Evolutionary conservation across 2,888 invertebrate genomes (phyloP).

Genomic region (Thecophora atra): DNA sequence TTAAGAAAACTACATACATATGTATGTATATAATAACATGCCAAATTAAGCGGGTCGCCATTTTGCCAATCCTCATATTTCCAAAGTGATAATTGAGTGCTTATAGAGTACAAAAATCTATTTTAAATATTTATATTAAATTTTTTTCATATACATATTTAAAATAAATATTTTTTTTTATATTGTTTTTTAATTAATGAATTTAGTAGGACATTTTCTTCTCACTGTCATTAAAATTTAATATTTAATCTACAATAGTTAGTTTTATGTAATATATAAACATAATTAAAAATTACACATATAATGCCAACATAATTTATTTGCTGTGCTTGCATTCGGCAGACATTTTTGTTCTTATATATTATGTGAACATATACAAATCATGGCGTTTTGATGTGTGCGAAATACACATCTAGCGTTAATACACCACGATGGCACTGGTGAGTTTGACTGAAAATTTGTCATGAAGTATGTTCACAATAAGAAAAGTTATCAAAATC

Average conservation of each 20-base stretch:
- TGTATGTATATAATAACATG: neutral
- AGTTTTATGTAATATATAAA: neutral
- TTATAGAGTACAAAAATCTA: neutral
- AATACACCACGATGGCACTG: conserved; percentile 2
- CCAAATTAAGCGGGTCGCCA: conserved; percentile 19
- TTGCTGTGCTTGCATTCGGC: conserved; percentile 33
- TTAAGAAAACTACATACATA: neutral
- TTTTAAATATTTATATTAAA: neutral
- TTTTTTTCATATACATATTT: neutral
- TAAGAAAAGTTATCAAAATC: too few species aligned
- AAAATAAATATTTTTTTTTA: neutral
- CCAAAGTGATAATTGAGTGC: neutral
- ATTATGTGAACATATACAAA: too few species aligned
- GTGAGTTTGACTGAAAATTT: neutral
- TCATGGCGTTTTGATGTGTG: too few species aligned
- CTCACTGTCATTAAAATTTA: neutral
- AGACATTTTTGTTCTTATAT: conserved; percentile 54
- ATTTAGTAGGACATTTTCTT: conserved; percentile 8
- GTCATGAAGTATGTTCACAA: neutral
- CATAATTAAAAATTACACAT: neutral
- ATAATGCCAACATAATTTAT: neutral
- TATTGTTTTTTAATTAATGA: conserved; percentile 1
- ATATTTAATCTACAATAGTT: neutral
- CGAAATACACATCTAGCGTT: conserved; percentile 1
- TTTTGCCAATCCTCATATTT: conserved; percentile 19